phyloP scores from a whole-genome alignment of 1,140 invertebrate species.

The Heterodera carotae region DNA sequence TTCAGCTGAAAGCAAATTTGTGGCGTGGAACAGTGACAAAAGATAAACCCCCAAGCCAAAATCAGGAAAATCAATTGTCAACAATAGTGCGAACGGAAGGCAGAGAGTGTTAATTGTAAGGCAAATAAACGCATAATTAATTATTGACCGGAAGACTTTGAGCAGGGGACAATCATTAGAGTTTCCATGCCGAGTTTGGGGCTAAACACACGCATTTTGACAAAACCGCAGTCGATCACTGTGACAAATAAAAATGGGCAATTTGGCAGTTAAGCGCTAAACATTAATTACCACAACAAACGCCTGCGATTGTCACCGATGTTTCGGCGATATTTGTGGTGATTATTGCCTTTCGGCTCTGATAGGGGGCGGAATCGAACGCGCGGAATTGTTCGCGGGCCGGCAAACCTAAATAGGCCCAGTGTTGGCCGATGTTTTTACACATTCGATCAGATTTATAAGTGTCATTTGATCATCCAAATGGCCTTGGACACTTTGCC shows the following conservation, averaged over 20 bases:
- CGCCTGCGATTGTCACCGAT: constrained; percentile 85
- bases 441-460: background rate
- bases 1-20: constrained; percentile 70
- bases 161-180: constrained; percentile 80
- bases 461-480: constrained; percentile 18
- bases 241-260: constrained; percentile 60
- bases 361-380: constrained; percentile 77
- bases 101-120: too few species aligned
- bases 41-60: background rate
- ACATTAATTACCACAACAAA: constrained; percentile 74
- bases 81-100: too few species aligned
- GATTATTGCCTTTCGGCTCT: constrained; percentile 84
- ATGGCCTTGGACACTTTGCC: too few species aligned
- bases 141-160: constrained; percentile 65
- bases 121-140: background rate
- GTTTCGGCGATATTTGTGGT: constrained; percentile 98
- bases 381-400: constrained; percentile 76
- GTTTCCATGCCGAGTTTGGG: constrained; percentile 80
- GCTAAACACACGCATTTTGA: constrained; percentile 90
- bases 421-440: background rate
- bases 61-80: too few species aligned
- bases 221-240: constrained; percentile 95
- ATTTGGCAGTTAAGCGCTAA: background rate
- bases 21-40: background rate
- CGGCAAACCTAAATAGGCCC: background rate